phyloP scores from a whole-genome alignment of 2,797 vertebrate species.

The Syngnathus rostellatus region DNA sequence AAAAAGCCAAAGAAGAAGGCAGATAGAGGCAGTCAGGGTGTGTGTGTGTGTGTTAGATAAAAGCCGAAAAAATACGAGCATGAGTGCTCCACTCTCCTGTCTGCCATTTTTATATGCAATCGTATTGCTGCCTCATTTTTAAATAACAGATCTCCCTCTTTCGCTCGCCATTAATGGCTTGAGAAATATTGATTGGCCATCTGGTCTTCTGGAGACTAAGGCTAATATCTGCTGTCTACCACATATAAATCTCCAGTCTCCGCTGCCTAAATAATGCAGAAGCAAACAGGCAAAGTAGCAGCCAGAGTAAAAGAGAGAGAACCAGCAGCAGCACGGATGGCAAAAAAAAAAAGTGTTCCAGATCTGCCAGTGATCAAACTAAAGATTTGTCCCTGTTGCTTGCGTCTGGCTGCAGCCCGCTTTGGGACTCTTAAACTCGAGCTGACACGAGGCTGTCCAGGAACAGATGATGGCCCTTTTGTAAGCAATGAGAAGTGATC shows the following conservation, averaged over 20 bases:
- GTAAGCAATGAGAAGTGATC: constrained; percentile 36
- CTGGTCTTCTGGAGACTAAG: constrained; percentile 36
- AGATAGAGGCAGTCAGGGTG: constrained; percentile 1
- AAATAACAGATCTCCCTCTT: constrained; percentile 32
- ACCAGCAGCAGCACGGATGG: not conserved
- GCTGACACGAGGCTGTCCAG: constrained; percentile 53
- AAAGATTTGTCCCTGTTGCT: constrained; percentile 65
- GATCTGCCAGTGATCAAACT: constrained; percentile 57
- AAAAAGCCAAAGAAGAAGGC: too few species aligned
- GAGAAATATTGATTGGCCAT: constrained; percentile 42
- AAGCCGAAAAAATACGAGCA: constrained; percentile 2
- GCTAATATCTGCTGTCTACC: constrained; percentile 43
- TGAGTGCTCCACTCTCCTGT: constrained; percentile 5
- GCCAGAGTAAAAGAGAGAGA: constrained; percentile 6
- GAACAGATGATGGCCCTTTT: constrained; percentile 18
- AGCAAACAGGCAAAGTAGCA: constrained; percentile 7
- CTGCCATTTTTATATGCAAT: constrained; percentile 18
- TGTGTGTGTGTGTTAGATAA: not conserved
- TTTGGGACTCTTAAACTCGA: constrained; percentile 57
- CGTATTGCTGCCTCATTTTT: constrained; percentile 22
- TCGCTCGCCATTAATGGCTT: constrained; percentile 22
- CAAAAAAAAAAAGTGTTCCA: constrained; percentile 33
- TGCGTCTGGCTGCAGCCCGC: constrained; percentile 44
- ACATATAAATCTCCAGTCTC: constrained; percentile 33
- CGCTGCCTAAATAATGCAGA: constrained; percentile 42